Base-by-base conservation (phyloP, 2,888 invertebrate genomes). In the Antitype chi region DNA sequence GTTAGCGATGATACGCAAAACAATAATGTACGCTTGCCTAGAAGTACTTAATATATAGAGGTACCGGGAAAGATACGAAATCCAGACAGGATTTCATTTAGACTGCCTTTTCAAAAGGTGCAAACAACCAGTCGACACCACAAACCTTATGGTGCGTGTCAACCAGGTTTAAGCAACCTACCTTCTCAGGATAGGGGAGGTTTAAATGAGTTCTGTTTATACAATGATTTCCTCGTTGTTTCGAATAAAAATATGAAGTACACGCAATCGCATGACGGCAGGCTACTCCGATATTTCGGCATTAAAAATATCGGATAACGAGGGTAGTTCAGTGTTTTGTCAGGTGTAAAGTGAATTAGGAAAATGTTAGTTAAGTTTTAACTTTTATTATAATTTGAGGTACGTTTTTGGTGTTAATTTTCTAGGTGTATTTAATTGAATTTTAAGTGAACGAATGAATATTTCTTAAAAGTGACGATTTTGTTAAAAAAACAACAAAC, bases 201-300 rank as follows among this genome's bases (percentile, higher is more conserved):
- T 80, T 81, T 76, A 81, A 86, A 87, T 87, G 83, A 88, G 87
- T 87, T 84, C 77, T 87, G 86, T 87, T 88, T 89, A 85, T 86
- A 81, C 79, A 88, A 85, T 72, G 80, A 76, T 89, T 89, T 84
- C 82, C 80, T 80, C 82, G 85, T 85, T 81, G 78, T 74, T 78
- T 77, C 86, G 85, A 89, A 88, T 85, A 89, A 88, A 90, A 89
- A 87, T 85, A 80, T 87, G 81, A 76, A 82, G 73, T 86, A 89
- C 94, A 95, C 94, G 94, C 94, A 92, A 94, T 94, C 94, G 94
- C 94, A 94, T 94, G 94, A 90, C 91, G 88, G 82, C 86, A 88
- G 85, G 87, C 88, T 89, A 90, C 90, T 91, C 75, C 84, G 76
- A 76, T 85, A 89, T 89, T 89, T 85, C 82, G 81, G 85, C 88